Evolutionary conservation across 2,888 invertebrate species (phyloP).

Genomic region (Anthophora plumipes): DNA sequence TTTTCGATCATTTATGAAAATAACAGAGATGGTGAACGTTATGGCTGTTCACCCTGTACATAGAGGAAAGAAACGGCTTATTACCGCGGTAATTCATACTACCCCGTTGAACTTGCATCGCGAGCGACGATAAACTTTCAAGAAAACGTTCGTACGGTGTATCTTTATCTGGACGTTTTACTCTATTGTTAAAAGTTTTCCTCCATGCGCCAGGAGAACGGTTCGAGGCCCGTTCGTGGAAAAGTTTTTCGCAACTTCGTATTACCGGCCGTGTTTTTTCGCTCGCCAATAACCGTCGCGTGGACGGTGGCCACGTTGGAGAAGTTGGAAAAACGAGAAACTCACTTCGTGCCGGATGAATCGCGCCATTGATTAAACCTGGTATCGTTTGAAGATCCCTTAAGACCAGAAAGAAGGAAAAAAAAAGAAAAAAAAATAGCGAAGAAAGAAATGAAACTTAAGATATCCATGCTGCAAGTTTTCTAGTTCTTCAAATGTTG

Average conservation of each 20-base stretch:
- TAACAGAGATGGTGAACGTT: too few species aligned
- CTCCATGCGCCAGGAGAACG: neutral
- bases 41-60: neutral
- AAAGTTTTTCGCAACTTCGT: conserved; percentile 37
- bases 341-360: neutral
- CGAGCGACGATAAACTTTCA: conserved; percentile 10
- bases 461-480: too few species aligned
- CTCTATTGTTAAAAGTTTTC: conserved; percentile 38
- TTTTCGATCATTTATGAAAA: too few species aligned
- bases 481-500: too few species aligned
- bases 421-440: neutral
- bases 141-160: conserved; percentile 12
- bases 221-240: neutral
- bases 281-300: conserved; percentile 20
- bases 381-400: neutral
- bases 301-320: neutral
- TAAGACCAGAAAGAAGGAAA: neutral
- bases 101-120: conserved; percentile 15
- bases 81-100: conserved; percentile 6
- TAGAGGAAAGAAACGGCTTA: neutral
- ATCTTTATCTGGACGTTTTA: conserved; percentile 27
- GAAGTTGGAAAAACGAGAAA: conserved; percentile 14
- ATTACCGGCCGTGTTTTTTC: conserved; percentile 13
- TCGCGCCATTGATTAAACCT: neutral
- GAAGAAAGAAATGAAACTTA: too few species aligned